Evolutionary conservation across 2,797 vertebrate species (phyloP), one percentile per base, ranked within the genome.

Genomic region (Manis javanica): DNA sequence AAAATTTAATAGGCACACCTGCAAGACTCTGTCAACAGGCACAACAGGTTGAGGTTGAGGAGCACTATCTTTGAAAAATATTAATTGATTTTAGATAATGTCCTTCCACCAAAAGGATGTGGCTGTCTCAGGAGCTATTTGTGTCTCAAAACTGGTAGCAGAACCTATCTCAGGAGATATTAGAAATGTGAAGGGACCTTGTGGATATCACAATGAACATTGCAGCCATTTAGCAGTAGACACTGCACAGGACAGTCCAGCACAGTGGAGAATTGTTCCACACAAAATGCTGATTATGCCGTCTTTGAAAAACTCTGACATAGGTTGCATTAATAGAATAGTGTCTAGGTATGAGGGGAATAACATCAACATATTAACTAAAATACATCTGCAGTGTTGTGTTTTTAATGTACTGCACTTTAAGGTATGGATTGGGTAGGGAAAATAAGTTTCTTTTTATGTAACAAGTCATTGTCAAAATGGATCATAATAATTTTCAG

Each of bases 381-480:
- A 93, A 91, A 87, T 84, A 18, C 3, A 59, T 39, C 21, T 46
- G 2, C 18, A 37, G 42, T 53, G 39, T 88, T 68, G 16, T 3
- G 71, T 63, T 81, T 84, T 83, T 87, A 79, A 72, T 63, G 19
- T 18, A 2, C 18, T 51, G 3, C 2, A 74, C 15, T 49, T 82
- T 83, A 82, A 85, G 0, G 4, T 63, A 74, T 74, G 34, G 7
- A 59, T 89, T 31, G 37, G 13, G 31, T 57, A 69, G 68, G 13
- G 24, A 16, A 82, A 91, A 49, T 46, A 49, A 7, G 10, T 31
- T 61, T 88, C 23, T 85, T 82, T 84, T 82, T 69, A 57, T 83
- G 24, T 68, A 63, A 24, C 37, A 94, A 55, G 26, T 95, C 26
- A n/a, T n/a, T 53, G 86, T 90, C 39, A 86, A 71, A 87, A 59